Conservation (phyloP, 2,113 vertebrate species). For the Bungarus multicinctus region DNA sequence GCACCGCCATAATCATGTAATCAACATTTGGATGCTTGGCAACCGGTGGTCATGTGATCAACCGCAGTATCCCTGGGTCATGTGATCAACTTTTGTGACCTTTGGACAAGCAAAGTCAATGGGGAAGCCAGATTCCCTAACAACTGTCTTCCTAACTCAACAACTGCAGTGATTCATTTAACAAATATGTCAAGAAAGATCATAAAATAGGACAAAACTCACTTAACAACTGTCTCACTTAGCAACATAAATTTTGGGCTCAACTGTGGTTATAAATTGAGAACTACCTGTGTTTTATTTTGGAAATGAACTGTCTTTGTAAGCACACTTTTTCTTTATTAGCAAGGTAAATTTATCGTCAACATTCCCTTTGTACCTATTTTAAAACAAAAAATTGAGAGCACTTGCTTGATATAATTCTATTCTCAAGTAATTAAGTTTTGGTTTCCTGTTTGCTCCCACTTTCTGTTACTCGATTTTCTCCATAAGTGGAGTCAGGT, state of each 20-base stretch:
- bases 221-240: background rate
- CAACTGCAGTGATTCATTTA: background rate
- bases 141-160: background rate
- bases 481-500: background rate
- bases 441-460: background rate
- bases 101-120: background rate
- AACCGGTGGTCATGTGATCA: background rate
- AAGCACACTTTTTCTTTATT: background rate
- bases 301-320: background rate
- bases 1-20: background rate
- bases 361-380: background rate
- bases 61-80: background rate
- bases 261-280: background rate
- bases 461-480: background rate
- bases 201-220: background rate
- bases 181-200: background rate
- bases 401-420: background rate
- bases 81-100: background rate
- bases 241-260: background rate
- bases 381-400: background rate
- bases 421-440: background rate
- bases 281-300: background rate
- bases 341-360: background rate
- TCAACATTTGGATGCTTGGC: background rate
- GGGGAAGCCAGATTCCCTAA: background rate